Evolutionary conservation across 2,113 vertebrate genomes (phyloP).

Genomic region (Vanacampus margaritifer): DNA sequence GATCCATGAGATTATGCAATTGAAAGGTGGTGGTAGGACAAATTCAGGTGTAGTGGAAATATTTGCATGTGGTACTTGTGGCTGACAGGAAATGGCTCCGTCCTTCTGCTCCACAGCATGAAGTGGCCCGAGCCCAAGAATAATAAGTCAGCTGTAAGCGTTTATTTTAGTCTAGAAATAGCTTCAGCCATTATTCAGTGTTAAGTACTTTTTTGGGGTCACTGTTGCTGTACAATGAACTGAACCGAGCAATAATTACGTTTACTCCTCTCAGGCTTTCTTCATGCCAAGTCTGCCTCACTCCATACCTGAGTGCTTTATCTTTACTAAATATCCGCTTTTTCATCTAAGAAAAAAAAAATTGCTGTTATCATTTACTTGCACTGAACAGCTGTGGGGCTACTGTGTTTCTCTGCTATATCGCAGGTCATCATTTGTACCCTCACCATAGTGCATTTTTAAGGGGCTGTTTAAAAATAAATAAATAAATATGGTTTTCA

Average conservation of each 20-base stretch:
- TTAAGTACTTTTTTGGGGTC: slow-evolving; percentile 16
- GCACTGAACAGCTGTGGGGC: slow-evolving; percentile 23
- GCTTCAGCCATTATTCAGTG: slow-evolving; percentile 3
- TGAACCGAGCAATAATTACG: slow-evolving; percentile 9
- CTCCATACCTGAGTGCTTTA: not conserved
- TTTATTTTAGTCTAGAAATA: slow-evolving; percentile 26
- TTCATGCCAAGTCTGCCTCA: not conserved
- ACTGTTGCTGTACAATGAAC: slow-evolving; percentile 8
- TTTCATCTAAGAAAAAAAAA: not conserved
- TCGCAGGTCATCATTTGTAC: slow-evolving; percentile 17
- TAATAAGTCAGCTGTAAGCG: not conserved
- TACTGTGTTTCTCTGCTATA: not conserved
- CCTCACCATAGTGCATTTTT: too few relatives aligned
- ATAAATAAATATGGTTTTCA: too few relatives aligned
- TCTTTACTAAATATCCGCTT: slow-evolving; percentile 23
- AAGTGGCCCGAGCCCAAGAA: slow-evolving; percentile 2
- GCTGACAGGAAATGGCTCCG: slow-evolving; percentile 17
- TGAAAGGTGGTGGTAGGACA: slow-evolving; percentile 13
- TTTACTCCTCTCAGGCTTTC: not conserved
- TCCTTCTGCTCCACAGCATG: slow-evolving; percentile 1
- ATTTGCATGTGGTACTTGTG: slow-evolving; percentile 18
- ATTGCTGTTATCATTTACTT: slow-evolving; percentile 8
- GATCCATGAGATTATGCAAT: slow-evolving; percentile 38
- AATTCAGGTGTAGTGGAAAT: slow-evolving; percentile 24
- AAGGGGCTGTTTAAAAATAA: too few relatives aligned